Evolutionary conservation across 2,113 vertebrate species (phyloP).

Genomic region (Pedetes capensis): DNA sequence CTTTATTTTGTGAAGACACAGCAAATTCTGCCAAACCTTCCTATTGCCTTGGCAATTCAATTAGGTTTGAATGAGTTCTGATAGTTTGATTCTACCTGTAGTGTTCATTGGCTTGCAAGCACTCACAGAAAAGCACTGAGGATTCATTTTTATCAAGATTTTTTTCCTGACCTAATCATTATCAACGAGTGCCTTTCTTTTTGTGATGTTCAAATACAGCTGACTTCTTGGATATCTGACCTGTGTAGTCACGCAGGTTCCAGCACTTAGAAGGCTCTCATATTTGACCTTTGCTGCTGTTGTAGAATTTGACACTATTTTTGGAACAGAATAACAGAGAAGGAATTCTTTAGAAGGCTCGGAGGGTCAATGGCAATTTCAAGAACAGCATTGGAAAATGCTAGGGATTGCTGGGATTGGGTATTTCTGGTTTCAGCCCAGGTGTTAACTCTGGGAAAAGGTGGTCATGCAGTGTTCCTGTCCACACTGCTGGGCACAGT

Average conservation of each 20-base stretch:
- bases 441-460: background rate
- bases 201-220: background rate
- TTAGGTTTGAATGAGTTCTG: background rate
- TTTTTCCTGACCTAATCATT: background rate
- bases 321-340: background rate
- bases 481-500: background rate
- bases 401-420: background rate
- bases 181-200: background rate
- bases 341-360: background rate
- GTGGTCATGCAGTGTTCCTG: background rate
- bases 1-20: conserved; percentile 31
- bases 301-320: background rate
- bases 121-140: background rate
- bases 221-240: background rate
- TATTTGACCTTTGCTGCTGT: background rate
- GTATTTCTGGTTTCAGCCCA: background rate
- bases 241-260: background rate
- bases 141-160: background rate
- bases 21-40: conserved; percentile 4
- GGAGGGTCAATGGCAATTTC: background rate
- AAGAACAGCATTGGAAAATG: background rate
- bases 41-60: background rate
- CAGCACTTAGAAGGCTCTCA: background rate
- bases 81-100: conserved; percentile 11
- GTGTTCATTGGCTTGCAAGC: background rate